Conservation (phyloP, 2,888 invertebrate species). For the Drosophila subsilvestris region DNA sequence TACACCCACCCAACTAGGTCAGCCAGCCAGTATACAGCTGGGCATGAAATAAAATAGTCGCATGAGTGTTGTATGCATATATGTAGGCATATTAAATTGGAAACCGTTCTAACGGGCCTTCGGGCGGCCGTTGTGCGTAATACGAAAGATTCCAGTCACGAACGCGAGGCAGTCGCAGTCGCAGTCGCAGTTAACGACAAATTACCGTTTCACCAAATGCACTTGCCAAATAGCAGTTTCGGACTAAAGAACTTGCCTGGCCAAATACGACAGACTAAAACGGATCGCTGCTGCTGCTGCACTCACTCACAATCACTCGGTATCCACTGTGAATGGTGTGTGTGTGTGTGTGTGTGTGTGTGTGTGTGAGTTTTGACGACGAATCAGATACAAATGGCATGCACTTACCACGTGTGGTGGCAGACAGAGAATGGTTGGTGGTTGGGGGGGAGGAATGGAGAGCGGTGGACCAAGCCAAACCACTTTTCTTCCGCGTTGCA, state of each 20-base stretch:
- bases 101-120: constrained; percentile 63
- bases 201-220: constrained; percentile 71
- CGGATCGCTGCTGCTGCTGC: constrained; percentile 33
- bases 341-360: constrained; percentile 33
- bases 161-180: constrained; percentile 39
- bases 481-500: constrained; percentile 81
- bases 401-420: constrained; percentile 46
- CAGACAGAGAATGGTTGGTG: constrained; percentile 8
- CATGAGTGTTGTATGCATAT: constrained; percentile 24
- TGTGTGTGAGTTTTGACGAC: constrained; percentile 40
- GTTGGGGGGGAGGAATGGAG: constrained; percentile 19
- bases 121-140: constrained; percentile 9
- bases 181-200: constrained; percentile 69
- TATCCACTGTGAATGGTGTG: constrained; percentile 28
- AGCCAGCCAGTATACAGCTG: not conserved
- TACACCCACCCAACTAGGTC: constrained; percentile 43
- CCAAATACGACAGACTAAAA: constrained; percentile 52
- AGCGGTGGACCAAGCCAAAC: constrained; percentile 46
- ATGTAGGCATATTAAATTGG: constrained; percentile 35
- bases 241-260: constrained; percentile 64
- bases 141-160: constrained; percentile 75
- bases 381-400: constrained; percentile 74
- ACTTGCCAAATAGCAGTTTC: constrained; percentile 66
- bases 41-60: constrained; percentile 7
- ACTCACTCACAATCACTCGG: constrained; percentile 4